Base-by-base conservation (phyloP, 2,888 invertebrate genomes). In the Unio delphinus region DNA sequence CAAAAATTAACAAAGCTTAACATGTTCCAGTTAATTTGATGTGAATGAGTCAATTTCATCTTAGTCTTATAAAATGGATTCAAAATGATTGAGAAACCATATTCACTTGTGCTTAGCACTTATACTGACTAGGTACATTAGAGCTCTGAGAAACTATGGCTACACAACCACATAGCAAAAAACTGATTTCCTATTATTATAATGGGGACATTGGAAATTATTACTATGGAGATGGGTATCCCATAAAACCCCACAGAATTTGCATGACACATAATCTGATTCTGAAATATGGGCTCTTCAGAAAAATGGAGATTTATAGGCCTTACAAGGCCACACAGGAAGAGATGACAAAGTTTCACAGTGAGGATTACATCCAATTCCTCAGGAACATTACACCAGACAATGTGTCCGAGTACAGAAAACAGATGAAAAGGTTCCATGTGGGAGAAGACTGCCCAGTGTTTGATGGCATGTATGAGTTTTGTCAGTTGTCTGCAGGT, bases 191-290 rank as follows among this genome's bases (percentile, higher is more conserved):
- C 91, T 99, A 99, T 91, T 99, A 99, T 91, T 99, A 99, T 90
- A 99, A 99, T 91, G 98, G 97, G 92, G 99, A 99, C 91, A 98
- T 99, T 88, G 99, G 99, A 23, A 99, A 99, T 91, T 99, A 99
- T 90, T 99, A 99, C 90, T 99, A 99, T 94, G 99, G 99, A 23
- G 99, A 99, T 91, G 99, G 99, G 11, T 99, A 99, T 92, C 99
- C 99, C 54, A 99, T 99, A 99, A 99, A 99, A 90, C 99, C 99
- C 2, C 99, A 99, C 90, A 94, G 99, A 81, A 99, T 99, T 93
- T 95, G 99, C 90, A 99, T 99, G 99, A 98, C 99, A 7, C 99
- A 99, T 90, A 99, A 99, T 92, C 93, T 99, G 76, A 93, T 99
- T 56, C 92, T 99, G 23, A 99, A 99, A 91, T 99, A 99, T 94